phyloP scores from a whole-genome alignment of 2,888 invertebrate species.

The Leptinotarsa peninsularis region DNA sequence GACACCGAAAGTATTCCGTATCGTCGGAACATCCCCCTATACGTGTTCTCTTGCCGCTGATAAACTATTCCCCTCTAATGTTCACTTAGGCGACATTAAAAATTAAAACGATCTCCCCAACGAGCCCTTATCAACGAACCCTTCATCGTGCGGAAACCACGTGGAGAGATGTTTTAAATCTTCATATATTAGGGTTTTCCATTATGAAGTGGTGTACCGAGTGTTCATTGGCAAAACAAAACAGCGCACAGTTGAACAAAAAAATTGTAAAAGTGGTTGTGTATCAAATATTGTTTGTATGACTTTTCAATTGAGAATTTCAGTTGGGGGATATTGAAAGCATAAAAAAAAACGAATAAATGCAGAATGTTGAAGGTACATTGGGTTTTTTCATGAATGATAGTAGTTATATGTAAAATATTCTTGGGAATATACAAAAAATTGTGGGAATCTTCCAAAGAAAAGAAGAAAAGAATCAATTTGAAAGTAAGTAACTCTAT shows the following conservation, averaged over 20 bases:
- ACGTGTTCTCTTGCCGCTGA: slow-evolving; percentile 7
- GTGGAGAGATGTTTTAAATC: slow-evolving; percentile 9
- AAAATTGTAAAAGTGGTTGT: no score
- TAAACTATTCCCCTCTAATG: slow-evolving; percentile 17
- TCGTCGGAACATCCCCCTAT: background rate
- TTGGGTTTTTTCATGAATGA: no score
- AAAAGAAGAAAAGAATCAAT: no score
- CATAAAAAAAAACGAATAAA: background rate
- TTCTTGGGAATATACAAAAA: no score
- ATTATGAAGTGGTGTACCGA: slow-evolving; percentile 5
- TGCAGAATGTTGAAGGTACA: no score
- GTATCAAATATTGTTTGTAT: no score
- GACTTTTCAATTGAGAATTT: no score
- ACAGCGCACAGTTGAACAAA: no score
- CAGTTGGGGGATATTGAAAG: background rate
- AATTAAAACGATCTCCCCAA: slow-evolving; percentile 15
- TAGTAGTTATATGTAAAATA: no score
- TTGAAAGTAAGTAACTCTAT: no score
- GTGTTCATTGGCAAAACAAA: background rate
- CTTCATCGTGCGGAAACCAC: slow-evolving; percentile 16
- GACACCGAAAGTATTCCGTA: slow-evolving; percentile 2
- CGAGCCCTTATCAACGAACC: slow-evolving; percentile 13
- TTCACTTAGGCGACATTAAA: slow-evolving; percentile 20
- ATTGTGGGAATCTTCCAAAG: no score
- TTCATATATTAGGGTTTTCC: slow-evolving; percentile 13